These are phyloP conservation scores for Hydrochoerus hydrochaeris DNA, from an alignment of 2,113 vertebrate genomes.

Conservation along the genomic window DNA sequence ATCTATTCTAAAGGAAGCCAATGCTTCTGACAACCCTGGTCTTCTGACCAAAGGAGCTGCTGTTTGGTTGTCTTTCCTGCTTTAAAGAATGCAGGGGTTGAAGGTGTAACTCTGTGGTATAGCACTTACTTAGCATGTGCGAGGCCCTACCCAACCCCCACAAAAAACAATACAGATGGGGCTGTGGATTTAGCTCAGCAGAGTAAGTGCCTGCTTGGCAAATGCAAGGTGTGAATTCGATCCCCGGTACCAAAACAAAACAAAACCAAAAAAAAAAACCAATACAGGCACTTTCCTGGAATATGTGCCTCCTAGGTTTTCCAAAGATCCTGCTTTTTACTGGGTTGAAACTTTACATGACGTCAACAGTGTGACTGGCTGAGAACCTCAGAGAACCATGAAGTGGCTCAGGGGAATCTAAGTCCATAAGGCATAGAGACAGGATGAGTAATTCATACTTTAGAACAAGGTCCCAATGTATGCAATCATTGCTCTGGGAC, in stretches of 20 bases:
- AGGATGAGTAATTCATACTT: neutral
- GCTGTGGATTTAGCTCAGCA: no score
- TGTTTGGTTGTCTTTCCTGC: neutral
- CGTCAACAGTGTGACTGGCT: neutral
- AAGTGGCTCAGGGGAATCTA: conserved; percentile 5
- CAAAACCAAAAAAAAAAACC: neutral
- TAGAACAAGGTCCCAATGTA: neutral
- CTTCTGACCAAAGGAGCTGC: neutral
- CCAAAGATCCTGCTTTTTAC: neutral
- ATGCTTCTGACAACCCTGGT: neutral
- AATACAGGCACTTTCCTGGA: neutral
- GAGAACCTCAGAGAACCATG: neutral
- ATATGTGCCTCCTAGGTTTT: neutral
- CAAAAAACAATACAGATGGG: neutral
- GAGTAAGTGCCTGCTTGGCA: no score
- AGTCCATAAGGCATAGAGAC: neutral
- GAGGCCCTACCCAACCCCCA: neutral
- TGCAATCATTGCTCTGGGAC: neutral
- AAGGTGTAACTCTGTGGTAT: neutral
- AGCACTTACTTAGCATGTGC: neutral
- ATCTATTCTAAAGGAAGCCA: neutral
- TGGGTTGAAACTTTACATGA: neutral
- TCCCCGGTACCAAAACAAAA: no score
- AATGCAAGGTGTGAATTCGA: no score
- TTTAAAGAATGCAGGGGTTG: neutral